Base-by-base conservation (phyloP, 2,113 vertebrate genomes). In the Gulo gulo region DNA sequence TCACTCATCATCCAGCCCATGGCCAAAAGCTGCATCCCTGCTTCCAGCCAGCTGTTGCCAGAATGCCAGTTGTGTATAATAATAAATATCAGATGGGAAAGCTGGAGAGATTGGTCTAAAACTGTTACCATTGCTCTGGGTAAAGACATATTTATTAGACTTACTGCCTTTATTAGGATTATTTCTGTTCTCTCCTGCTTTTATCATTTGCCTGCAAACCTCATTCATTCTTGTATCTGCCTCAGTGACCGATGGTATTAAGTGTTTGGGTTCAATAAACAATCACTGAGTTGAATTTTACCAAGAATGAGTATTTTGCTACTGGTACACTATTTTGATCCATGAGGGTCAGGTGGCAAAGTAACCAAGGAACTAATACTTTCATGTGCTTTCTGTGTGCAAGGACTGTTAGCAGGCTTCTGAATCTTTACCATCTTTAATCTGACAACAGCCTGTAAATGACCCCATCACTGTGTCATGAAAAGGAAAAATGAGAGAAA, bases 131-230 rank as follows among this genome's bases (percentile, higher is more conserved):
- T 24, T 12, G 7, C 26, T 39, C 18, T 12, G 23, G 8, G 12
- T 34, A n/a, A 74, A 80, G 39, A 8, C 11, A 4, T 6, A 8
- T 24, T 45, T 11, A 13, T 2, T 10, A 7, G 0, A 2, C 24
- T 0, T 1, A 1, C 5, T 55, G 52, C 16, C n/a, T 12, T 55
- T 24, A 0, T 11, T 3, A 5, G 26, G 23, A 16, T 18, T 16
- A 7, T 8, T 15, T 65, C 80, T 76, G 50, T 29, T 36, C 82
- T 18, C 0, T 0, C n/a, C 59, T 63, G 15, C 59, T 76, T 80
- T 12, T 59, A 78, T 92, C 52, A 15, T 55, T 57, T 11, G 34
- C 31, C 29, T 11, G 31, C 36, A 84, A 61, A 9, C 52, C 31
- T 73, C 65, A 31, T 52, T 45, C 34, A 2, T 39, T 82, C 55